Evolutionary conservation across 2,113 vertebrate genomes (phyloP).

Genomic region (Chlamydotis undulata): DNA sequence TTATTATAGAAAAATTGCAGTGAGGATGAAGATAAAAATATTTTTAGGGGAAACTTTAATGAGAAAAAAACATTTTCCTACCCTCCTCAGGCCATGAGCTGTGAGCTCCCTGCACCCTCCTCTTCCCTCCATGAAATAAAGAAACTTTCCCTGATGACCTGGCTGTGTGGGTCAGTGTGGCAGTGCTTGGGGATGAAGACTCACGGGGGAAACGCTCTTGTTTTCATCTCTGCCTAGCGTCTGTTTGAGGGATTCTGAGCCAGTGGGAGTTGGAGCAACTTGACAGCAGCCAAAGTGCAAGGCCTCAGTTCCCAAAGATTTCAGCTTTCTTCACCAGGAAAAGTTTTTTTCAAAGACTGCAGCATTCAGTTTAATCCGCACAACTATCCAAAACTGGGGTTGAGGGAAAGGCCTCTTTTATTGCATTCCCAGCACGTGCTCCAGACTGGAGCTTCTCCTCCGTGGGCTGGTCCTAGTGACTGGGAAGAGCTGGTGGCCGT

Average conservation of each 20-base stretch:
- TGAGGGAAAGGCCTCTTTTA: not conserved
- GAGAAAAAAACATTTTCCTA: not conserved
- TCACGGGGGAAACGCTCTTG: accelerated
- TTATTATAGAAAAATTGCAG: not conserved
- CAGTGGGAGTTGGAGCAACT: not conserved
- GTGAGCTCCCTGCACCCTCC: not conserved
- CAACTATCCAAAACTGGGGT: not conserved
- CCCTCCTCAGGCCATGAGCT: not conserved
- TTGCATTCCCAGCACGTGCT: accelerated
- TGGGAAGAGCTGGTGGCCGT: accelerated
- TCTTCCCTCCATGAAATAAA: not conserved
- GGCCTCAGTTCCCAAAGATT: not conserved
- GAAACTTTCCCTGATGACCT: not conserved
- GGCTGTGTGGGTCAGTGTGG: not conserved
- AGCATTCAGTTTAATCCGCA: not conserved
- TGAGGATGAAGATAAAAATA: not conserved
- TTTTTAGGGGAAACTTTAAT: not conserved
- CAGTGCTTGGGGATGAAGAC: not conserved
- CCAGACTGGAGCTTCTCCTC: not conserved
- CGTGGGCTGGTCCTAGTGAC: not conserved
- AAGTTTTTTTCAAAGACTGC: not conserved
- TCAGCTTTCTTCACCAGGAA: not conserved
- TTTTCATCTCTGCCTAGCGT: not conserved
- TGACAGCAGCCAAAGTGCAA: accelerated
- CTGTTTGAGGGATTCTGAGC: not conserved